Percentiles rank a stretch among this genome's conserved stretches.
Conservation (phyloP, 2,113 vertebrate species). For the Myocastor coypus region DNA sequence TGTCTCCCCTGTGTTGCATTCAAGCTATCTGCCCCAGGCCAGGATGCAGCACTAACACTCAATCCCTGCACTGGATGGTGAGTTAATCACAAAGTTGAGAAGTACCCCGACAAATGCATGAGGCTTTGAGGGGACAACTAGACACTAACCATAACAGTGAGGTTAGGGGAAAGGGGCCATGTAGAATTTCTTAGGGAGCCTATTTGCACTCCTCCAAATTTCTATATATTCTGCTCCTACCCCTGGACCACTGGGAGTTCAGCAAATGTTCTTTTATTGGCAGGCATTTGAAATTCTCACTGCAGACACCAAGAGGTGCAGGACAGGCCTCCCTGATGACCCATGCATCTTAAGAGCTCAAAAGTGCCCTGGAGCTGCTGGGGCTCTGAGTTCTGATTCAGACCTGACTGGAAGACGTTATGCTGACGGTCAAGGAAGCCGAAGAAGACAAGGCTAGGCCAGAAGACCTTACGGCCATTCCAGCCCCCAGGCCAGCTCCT, state of each 20-base stretch:
- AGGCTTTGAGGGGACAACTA: too few species aligned
- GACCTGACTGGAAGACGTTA: background rate
- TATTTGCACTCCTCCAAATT: background rate
- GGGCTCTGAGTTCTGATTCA: background rate
- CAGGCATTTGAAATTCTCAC: background rate
- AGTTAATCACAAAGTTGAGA: too few species aligned
- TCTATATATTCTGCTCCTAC: background rate
- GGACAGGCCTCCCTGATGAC: background rate
- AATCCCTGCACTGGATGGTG: too few species aligned
- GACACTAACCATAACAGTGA: background rate
- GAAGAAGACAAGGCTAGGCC: background rate
- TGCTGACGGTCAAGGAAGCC: fast-evolving
- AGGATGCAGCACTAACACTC: too few species aligned
- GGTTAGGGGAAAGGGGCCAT: background rate
- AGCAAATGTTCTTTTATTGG: background rate
- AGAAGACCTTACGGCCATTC: background rate
- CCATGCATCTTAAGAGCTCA: background rate
- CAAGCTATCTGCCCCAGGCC: too few species aligned
- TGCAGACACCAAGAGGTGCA: background rate
- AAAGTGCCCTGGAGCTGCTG: background rate
- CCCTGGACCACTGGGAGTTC: background rate
- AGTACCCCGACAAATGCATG: too few species aligned
- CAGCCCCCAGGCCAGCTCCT: background rate
- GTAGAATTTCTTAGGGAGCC: background rate
- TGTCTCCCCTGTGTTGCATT: too few species aligned